Evolutionary conservation across 2,797 vertebrate genomes (phyloP).

Genomic region (Thalassophryne amazonica): DNA sequence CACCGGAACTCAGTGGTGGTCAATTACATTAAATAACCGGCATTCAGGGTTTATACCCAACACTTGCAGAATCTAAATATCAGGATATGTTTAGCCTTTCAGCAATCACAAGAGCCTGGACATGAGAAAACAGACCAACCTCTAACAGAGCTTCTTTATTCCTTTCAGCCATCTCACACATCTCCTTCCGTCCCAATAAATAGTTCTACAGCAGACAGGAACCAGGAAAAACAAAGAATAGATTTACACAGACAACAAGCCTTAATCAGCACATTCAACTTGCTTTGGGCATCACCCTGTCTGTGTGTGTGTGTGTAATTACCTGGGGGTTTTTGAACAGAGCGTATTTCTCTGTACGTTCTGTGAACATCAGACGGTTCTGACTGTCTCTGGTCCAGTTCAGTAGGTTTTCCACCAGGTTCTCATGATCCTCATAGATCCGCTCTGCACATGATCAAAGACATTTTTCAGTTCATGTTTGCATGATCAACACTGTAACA

Average conservation of each 20-base stretch:
- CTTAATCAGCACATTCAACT: no score
- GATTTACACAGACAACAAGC: no score
- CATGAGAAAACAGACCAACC: conserved; percentile 71
- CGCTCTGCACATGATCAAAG: conserved; percentile 78
- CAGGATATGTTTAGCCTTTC: no score
- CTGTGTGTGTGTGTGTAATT: neutral
- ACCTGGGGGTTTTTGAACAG: conserved; percentile 99
- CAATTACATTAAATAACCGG: no score
- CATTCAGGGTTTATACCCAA: no score
- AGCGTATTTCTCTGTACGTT: conserved; percentile 95
- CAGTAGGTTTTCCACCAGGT: conserved; percentile 95
- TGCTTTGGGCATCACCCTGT: no score
- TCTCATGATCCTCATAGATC: conserved; percentile 98
- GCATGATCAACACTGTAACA: neutral
- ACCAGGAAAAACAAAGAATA: neutral
- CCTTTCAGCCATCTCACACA: conserved; percentile 94
- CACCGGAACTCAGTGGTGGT: no score
- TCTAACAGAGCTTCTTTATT: conserved; percentile 97
- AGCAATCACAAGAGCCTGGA: neutral
- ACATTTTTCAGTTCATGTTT: neutral
- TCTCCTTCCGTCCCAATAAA: conserved; percentile 94
- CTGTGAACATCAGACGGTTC: conserved; percentile 95
- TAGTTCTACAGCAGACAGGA: conserved; percentile 84
- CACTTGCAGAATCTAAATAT: no score
- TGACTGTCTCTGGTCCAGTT: conserved; percentile 98